Evolutionary conservation across 2,113 vertebrate genomes (phyloP).

Genomic region (Coryphaenoides rupestris): DNA sequence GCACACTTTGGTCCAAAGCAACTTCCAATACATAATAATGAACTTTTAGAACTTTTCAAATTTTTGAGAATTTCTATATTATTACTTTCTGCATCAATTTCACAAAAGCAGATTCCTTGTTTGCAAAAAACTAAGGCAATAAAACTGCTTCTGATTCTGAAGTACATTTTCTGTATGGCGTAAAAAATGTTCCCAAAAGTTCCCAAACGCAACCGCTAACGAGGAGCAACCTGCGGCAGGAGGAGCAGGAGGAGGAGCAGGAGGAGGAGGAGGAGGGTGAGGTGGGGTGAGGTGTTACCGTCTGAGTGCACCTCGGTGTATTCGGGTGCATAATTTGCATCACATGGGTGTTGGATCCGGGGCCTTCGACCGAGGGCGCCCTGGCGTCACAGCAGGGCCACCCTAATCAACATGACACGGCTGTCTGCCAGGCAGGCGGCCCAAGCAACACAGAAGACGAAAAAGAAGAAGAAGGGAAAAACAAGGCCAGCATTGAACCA

Average conservation of each 20-base stretch:
- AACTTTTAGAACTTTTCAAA: too few species aligned
- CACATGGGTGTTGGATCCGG: constrained; percentile 10
- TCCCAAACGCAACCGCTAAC: neutral
- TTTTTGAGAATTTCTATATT: too few species aligned
- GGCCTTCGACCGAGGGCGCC: constrained; percentile 17
- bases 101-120: too few species aligned
- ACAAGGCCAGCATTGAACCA: constrained; percentile 16
- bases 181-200: neutral
- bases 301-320: constrained; percentile 4
- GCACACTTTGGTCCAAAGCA: too few species aligned
- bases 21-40: too few species aligned
- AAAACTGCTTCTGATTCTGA: too few species aligned
- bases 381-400: constrained; percentile 17
- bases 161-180: neutral
- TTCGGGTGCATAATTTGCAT: constrained; percentile 27
- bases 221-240: neutral
- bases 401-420: constrained; percentile 27
- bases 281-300: too few species aligned
- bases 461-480: neutral
- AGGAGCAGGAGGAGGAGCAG: neutral
- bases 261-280: too few species aligned
- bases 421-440: constrained; percentile 26
- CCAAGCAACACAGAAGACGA: neutral
- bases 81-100: too few species aligned
- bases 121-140: too few species aligned